Base-by-base conservation (phyloP, 1,140 invertebrate genomes). In the Mercenaria mercenaria region DNA sequence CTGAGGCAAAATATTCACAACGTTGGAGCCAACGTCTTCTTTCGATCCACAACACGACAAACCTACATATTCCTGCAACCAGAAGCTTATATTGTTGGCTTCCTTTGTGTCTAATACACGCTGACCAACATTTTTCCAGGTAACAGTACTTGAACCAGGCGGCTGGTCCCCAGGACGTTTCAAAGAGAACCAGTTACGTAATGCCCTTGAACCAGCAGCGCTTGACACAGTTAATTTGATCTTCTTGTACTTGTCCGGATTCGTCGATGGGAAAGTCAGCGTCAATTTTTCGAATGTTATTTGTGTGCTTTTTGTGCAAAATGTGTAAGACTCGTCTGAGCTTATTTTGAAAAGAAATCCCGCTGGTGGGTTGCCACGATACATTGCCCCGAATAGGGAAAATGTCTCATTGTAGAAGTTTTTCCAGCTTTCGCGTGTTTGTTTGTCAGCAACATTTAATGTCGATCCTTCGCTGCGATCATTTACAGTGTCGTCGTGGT, bases 401-500 rank as follows among this genome's bases (percentile, higher is more conserved):
- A 94, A 95, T 13, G 86, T 90, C 61, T 95, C 94, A 61, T 92
- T 88, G 61, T 93, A 96, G 34, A 81, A 69, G 39, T 91, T 90
- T n/a, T 91, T 92, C 95, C 95, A 95, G 0, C 94, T 72, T 39
- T 91, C 81, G 0, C 94, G 76, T 15, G 95, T 95, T 10, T 92
- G 89, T 13, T 90, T 76, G 34, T 94, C 93, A 23, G 92, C 89
- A 10, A 83, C 67, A n/a, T 82, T 86, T 8, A 96, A 92, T 89
- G 96, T 96, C 11, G 96, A 96, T 39, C 94, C 94, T 92, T 32
- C 96, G 91, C 23, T 96, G 52, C 50, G 67, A 82, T 96, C 95
- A 79, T 94, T 96, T 37, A 95, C 93, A 13, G 95, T 94, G 77
- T 96, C 95, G 86, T 95, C 95, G 89, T 95, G 95, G 77, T 94